These are phyloP conservation scores for Meiosimyza decipiens DNA, from an alignment of 2,888 invertebrate species.

Conservation along the genomic window DNA sequence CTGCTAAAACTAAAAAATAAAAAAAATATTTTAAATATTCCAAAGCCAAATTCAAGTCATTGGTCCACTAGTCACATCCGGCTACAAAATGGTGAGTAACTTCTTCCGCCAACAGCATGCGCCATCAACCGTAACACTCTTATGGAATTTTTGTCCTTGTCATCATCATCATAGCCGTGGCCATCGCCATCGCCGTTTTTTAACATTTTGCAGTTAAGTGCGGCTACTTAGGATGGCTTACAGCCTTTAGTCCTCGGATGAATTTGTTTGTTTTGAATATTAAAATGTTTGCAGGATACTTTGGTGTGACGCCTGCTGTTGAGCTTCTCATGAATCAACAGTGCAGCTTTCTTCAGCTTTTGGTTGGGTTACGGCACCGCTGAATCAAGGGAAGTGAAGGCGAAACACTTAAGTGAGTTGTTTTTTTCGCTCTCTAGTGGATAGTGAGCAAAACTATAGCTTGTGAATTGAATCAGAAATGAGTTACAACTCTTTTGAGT, in stretches of 20 bases:
- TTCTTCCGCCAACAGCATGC: not conserved
- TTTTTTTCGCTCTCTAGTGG: too few species aligned
- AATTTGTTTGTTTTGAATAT: conserved; percentile 31
- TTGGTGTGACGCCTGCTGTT: conserved; percentile 16
- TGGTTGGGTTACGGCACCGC: not conserved
- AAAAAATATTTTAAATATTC: too few species aligned
- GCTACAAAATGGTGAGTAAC: not conserved
- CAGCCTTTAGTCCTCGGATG: conserved; percentile 26
- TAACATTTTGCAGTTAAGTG: conserved; percentile 10
- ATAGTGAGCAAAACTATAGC: not conserved
- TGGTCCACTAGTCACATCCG: conserved; percentile 14
- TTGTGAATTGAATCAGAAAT: conserved; percentile 11
- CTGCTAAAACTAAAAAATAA: too few species aligned
- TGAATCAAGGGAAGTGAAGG: not conserved
- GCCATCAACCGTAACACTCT: not conserved
- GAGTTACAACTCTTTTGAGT: too few species aligned
- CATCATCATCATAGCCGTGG: too few species aligned
- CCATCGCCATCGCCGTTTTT: not conserved
- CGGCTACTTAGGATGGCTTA: conserved; percentile 27
- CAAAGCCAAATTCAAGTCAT: not conserved
- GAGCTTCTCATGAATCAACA: not conserved
- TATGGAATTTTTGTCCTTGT: too few species aligned
- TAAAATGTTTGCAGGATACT: conserved; percentile 24
- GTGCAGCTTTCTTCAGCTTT: not conserved
- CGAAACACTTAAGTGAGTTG: too few species aligned